These are phyloP conservation scores for Lophotis ruficrista DNA, from an alignment of 2,113 vertebrate genomes.

Conservation along the genomic window DNA sequence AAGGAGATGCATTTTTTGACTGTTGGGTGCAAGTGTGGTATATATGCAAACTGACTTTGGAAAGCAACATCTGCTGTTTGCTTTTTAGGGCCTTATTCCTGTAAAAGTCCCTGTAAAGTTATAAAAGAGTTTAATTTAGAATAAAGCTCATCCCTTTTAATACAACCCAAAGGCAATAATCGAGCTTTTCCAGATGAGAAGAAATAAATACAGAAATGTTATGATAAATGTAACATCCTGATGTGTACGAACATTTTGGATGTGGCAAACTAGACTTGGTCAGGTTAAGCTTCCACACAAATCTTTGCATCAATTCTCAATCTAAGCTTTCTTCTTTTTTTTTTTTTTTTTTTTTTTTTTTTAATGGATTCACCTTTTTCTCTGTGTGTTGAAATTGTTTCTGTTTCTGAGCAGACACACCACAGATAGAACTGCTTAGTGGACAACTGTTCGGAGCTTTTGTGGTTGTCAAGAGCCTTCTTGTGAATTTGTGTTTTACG, in stretches of 20 bases:
- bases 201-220: neutral
- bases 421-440: neutral
- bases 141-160: neutral
- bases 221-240: neutral
- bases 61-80: slow-evolving; percentile 61
- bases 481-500: neutral
- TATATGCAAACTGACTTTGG: slow-evolving; percentile 52
- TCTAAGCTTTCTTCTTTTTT: neutral
- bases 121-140: slow-evolving; percentile 43
- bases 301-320: neutral
- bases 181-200: neutral
- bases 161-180: neutral
- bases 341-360: neutral
- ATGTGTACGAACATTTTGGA: neutral
- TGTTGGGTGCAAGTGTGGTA: slow-evolving; percentile 20
- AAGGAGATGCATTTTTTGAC: slow-evolving; percentile 57
- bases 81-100: neutral
- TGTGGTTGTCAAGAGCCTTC: neutral
- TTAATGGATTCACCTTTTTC: neutral
- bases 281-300: neutral
- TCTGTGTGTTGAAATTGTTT: neutral
- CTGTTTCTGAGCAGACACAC: neutral
- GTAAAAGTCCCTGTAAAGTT: slow-evolving; percentile 13
- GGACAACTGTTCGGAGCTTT: neutral
- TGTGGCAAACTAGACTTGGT: neutral